Evolutionary conservation across 2,113 vertebrate genomes (phyloP).

Genomic region (Chloroceryle aenea): DNA sequence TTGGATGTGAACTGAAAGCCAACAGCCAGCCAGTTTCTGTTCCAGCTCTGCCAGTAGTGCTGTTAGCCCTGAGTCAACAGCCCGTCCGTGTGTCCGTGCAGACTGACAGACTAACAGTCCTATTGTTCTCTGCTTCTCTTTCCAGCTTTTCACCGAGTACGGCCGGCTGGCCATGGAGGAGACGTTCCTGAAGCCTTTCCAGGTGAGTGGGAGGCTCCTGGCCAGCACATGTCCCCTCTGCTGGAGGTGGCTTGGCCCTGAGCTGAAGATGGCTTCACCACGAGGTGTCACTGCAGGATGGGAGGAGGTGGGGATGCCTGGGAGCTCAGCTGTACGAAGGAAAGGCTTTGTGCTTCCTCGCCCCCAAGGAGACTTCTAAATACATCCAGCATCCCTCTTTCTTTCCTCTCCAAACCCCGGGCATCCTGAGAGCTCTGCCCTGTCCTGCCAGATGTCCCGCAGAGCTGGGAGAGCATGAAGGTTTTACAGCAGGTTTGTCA

Average conservation of each 20-base stretch:
- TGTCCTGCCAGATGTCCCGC: background rate
- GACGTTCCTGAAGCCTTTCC: slow-evolving; percentile 96
- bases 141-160: slow-evolving; percentile 96
- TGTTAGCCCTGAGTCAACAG: background rate
- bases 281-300: slow-evolving; percentile 65
- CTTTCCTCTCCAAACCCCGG: background rate
- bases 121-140: background rate
- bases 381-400: background rate
- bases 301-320: background rate
- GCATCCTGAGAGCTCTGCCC: background rate
- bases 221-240: accelerated
- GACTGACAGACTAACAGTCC: background rate
- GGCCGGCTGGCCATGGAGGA: slow-evolving; percentile 98
- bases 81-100: accelerated
- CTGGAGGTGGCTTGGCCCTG: background rate
- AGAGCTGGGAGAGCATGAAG: background rate
- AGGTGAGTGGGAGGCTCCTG: slow-evolving; percentile 76
- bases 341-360: background rate
- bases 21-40: background rate
- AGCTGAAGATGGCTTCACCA: slow-evolving; percentile 24
- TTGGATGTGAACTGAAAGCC: background rate
- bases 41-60: background rate
- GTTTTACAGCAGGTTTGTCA: background rate
- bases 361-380: background rate
- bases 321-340: background rate